A percentile compares a stretch with the other conserved stretches of the same genome.
Conservation (phyloP, 2,113 vertebrate genomes). For the Verasper variegatus region DNA sequence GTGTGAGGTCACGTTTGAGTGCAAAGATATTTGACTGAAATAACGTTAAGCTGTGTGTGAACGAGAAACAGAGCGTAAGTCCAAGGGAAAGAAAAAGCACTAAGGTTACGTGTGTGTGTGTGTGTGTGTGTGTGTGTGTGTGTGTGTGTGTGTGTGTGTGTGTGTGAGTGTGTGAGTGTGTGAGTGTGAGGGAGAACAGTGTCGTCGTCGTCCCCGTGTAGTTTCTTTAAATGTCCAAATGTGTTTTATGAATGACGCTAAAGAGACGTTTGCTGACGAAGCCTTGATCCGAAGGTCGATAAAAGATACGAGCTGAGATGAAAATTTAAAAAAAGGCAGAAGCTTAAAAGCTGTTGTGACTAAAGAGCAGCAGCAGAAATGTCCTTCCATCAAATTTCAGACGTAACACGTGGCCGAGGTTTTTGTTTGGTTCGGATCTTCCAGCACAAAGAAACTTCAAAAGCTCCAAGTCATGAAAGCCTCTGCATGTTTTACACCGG, state of each 20-base stretch:
- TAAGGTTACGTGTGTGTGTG: conserved; percentile 52
- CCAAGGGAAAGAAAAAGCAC: conserved; percentile 58
- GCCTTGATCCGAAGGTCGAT: conserved; percentile 60
- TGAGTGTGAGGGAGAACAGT: conserved; percentile 38
- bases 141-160: too few relatives aligned
- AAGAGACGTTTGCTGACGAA: conserved; percentile 53
- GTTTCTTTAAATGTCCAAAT: conserved; percentile 58
- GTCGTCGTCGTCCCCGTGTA: too few relatives aligned
- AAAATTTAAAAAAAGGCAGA: conserved; percentile 14
- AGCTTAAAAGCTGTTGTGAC: conserved; percentile 15
- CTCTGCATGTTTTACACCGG: background rate
- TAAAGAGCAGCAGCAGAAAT: background rate
- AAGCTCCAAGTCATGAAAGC: conserved; percentile 40
- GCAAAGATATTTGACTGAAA: conserved; percentile 50
- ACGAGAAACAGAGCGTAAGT: background rate
- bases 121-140: conserved; percentile 54
- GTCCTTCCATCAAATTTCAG: conserved; percentile 1
- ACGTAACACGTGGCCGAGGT: conserved; percentile 1
- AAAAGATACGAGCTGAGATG: conserved; percentile 9
- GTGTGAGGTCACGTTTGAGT: conserved; percentile 32
- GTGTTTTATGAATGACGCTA: conserved; percentile 47
- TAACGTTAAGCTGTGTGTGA: conserved; percentile 30
- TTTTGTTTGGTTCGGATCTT: conserved; percentile 52
- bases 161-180: too few relatives aligned
- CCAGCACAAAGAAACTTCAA: conserved; percentile 57